phyloP scores from a whole-genome alignment of 2,113 vertebrate species.

The Lepisosteus oculatus region DNA sequence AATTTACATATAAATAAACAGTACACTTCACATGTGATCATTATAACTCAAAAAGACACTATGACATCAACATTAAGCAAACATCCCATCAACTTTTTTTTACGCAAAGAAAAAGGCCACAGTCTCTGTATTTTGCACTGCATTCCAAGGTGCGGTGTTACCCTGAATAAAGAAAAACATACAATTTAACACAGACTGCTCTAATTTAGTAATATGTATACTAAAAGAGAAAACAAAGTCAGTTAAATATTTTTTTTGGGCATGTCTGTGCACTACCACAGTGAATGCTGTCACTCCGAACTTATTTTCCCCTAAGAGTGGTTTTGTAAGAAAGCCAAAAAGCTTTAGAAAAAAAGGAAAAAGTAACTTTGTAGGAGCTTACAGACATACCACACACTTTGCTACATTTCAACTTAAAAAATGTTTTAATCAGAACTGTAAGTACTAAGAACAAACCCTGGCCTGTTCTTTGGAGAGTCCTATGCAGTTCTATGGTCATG shows the following conservation, averaged over 20 bases:
- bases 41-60: slow-evolving; percentile 38
- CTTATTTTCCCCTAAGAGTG: slow-evolving; percentile 25
- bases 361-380: slow-evolving; percentile 70
- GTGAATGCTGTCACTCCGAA: too few species aligned
- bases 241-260: too few species aligned
- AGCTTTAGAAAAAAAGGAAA: slow-evolving; percentile 64
- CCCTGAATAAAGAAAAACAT: slow-evolving; percentile 4
- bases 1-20: slow-evolving; percentile 67
- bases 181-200: slow-evolving; percentile 5
- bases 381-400: slow-evolving; percentile 45
- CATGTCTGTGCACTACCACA: too few species aligned
- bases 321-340: slow-evolving; percentile 41
- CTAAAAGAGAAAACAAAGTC: too few species aligned
- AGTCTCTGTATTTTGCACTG: slow-evolving; percentile 25
- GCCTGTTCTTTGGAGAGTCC: too few species aligned
- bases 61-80: slow-evolving; percentile 56
- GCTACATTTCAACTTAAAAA: slow-evolving; percentile 39
- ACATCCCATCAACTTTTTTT: slow-evolving; percentile 39
- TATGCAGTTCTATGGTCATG: too few species aligned
- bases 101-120: slow-evolving; percentile 38
- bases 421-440: background rate
- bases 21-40: slow-evolving; percentile 51
- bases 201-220: background rate
- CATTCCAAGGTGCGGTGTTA: slow-evolving; percentile 21
- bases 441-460: too few species aligned